Evolutionary conservation across 1,140 invertebrate genomes (phyloP).

Genomic region (Phthorimaea operculella): DNA sequence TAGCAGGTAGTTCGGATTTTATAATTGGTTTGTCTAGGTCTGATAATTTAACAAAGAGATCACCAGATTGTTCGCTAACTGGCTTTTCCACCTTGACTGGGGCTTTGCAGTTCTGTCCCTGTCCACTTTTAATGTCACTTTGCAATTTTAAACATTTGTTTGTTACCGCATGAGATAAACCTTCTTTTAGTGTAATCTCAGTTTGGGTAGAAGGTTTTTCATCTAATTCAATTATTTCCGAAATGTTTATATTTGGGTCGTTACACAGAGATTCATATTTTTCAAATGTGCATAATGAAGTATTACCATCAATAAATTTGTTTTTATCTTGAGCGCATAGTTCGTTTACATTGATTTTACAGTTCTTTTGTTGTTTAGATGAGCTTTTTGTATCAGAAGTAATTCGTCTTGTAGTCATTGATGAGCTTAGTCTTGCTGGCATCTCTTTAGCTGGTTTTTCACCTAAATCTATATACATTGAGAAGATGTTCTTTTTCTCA

Average conservation of each 20-base stretch:
- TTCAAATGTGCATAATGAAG: constrained; percentile 32
- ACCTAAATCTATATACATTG: constrained; percentile 58
- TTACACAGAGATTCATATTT: constrained; percentile 50
- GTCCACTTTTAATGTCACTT: background rate
- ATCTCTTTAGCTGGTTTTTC: constrained; percentile 48
- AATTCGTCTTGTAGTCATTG: constrained; percentile 25
- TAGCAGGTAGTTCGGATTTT: constrained; percentile 25
- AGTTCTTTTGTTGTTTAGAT: background rate
- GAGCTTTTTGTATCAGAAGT: constrained; percentile 16
- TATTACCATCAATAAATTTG: background rate
- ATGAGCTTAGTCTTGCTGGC: constrained; percentile 41
- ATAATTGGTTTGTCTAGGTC: constrained; percentile 52
- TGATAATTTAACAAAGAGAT: constrained; percentile 55
- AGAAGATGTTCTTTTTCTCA: constrained; percentile 59
- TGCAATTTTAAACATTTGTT: background rate
- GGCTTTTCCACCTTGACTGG: constrained; percentile 27
- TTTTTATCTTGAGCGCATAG: background rate
- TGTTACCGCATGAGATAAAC: background rate
- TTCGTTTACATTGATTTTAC: background rate
- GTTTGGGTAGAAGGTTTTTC: background rate
- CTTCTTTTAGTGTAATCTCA: background rate
- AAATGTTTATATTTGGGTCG: constrained; percentile 45
- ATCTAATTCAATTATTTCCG: constrained; percentile 39
- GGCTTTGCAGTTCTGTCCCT: background rate
- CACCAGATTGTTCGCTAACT: constrained; percentile 17